Evolutionary conservation across 2,888 invertebrate genomes (phyloP).

Genomic region (Ochlodes sylvanus): DNA sequence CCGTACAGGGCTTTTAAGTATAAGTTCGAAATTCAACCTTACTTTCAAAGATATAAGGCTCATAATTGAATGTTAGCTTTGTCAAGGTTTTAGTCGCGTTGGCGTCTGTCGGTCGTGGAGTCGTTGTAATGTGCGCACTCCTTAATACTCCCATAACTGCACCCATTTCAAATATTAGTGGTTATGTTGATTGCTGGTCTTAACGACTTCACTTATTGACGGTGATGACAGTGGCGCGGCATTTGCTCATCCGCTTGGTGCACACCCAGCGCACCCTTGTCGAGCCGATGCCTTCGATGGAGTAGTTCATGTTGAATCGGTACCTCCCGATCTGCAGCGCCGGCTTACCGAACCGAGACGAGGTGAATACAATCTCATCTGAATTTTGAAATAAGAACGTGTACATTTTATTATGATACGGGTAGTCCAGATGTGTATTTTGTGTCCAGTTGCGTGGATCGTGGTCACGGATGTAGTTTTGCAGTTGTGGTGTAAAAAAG

Average conservation of each 20-base stretch:
- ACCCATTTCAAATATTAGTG: neutral
- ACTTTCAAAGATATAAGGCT: no score
- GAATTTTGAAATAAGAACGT: neutral
- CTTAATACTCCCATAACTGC: neutral
- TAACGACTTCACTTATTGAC: slow-evolving; percentile 42
- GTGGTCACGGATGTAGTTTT: no score
- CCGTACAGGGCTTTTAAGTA: no score
- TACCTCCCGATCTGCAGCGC: slow-evolving; percentile 59
- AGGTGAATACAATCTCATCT: slow-evolving; percentile 45
- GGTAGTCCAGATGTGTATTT: no score
- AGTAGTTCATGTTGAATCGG: slow-evolving; percentile 53
- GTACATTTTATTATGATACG: no score
- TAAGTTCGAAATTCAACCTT: no score
- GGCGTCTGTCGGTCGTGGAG: no score
- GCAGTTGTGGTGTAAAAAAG: no score
- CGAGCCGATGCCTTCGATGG: slow-evolving; percentile 42
- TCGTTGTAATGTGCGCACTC: no score
- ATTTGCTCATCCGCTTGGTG: slow-evolving; percentile 39
- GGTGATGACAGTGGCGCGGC: slow-evolving; percentile 45
- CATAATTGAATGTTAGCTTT: no score
- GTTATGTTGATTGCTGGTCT: slow-evolving; percentile 27
- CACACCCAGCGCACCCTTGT: slow-evolving; percentile 4
- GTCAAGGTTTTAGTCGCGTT: no score
- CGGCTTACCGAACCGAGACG: slow-evolving; percentile 57
- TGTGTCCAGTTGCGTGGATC: no score